Conservation (phyloP, 2,113 vertebrate genomes). For the Pseudorectes ferrugineus region DNA sequence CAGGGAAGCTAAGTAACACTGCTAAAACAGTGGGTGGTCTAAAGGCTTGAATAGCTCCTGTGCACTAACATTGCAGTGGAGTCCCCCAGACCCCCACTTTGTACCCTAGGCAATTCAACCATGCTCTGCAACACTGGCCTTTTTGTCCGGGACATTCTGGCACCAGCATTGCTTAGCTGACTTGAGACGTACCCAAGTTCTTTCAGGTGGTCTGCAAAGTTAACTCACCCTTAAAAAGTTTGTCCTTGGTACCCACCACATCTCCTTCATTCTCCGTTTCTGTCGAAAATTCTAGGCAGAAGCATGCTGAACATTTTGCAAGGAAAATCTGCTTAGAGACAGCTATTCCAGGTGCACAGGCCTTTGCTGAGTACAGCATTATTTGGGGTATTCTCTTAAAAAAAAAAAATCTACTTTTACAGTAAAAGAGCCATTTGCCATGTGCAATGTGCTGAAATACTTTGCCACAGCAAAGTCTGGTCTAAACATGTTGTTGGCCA, state of each 20-base stretch:
- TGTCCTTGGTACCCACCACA: background rate
- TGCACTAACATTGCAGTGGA: background rate
- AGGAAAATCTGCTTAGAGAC: conserved; percentile 14
- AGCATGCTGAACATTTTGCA: background rate
- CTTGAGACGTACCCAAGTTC: background rate
- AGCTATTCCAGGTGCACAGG: conserved; percentile 35
- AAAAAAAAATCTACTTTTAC: background rate
- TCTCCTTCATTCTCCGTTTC: background rate
- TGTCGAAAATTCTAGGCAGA: background rate
- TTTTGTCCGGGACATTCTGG: background rate
- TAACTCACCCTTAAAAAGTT: background rate
- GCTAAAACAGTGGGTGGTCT: conserved; percentile 26
- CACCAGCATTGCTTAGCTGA: background rate
- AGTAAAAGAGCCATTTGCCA: conserved; percentile 52
- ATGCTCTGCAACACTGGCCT: background rate
- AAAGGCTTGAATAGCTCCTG: background rate
- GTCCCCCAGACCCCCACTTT: background rate
- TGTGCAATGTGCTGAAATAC: conserved; percentile 41
- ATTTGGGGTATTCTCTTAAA: conserved; percentile 17
- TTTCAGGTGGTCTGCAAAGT: conserved; percentile 24
- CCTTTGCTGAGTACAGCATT: conserved; percentile 54
- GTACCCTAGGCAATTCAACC: background rate
- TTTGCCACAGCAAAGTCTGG: conserved; percentile 65
- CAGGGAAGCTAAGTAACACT: background rate
- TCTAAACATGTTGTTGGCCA: conserved; percentile 64